Percentiles rank a stretch among this genome's conserved stretches.
Conservation (phyloP, 2,888 invertebrate genomes). For the Andricus curvator region DNA sequence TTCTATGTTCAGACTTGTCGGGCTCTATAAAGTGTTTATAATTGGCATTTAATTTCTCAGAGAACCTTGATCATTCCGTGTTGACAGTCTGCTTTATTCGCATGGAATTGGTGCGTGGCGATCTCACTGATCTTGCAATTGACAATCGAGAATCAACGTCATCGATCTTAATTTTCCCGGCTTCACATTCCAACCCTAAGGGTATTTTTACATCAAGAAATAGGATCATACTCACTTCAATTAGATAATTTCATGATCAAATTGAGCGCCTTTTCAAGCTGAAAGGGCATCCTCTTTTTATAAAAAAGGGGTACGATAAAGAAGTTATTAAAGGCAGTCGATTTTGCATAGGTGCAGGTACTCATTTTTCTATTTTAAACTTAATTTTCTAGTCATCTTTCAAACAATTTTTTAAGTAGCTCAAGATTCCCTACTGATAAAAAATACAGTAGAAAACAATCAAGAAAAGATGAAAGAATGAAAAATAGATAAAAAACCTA, state of each 20-base stretch:
- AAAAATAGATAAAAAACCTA: too few relatives aligned
- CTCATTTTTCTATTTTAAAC: too few relatives aligned
- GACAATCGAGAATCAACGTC: background rate
- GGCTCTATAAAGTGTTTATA: conserved; percentile 16
- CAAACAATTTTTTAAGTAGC: too few relatives aligned
- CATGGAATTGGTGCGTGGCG: conserved; percentile 21
- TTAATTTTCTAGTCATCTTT: too few relatives aligned
- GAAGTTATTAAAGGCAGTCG: too few relatives aligned
- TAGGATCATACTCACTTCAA: background rate
- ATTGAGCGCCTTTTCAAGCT: background rate
- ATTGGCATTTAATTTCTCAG: conserved; percentile 17
- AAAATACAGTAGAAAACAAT: too few relatives aligned
- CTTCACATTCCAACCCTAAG: background rate
- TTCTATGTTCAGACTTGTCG: conserved; percentile 2
- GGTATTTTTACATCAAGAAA: background rate
- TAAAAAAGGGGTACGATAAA: too few relatives aligned
- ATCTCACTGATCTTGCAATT: conserved; percentile 25
- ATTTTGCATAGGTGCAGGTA: too few relatives aligned
- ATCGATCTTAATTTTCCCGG: background rate
- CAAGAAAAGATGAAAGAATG: too few relatives aligned
- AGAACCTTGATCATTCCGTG: conserved; percentile 24
- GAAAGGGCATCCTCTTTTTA: too few relatives aligned
- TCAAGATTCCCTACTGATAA: too few relatives aligned
- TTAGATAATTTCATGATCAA: background rate
- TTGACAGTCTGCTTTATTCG: conserved; percentile 6